Conservation (phyloP, 2,888 invertebrate species). For the Scelioninae gen. 1 region DNA sequence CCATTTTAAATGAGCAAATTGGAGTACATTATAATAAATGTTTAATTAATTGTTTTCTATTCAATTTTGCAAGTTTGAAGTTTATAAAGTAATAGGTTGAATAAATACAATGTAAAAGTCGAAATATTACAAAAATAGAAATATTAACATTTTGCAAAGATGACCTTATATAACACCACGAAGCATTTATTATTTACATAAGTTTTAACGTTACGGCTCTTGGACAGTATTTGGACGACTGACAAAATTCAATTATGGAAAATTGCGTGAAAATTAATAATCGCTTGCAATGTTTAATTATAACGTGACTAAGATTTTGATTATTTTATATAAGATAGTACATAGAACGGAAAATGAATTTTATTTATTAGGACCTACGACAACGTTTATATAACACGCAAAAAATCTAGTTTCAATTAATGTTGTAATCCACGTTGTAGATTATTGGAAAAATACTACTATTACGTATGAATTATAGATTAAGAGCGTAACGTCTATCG, state of each 20-base stretch:
- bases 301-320: conserved; percentile 7
- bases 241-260: conserved; percentile 22
- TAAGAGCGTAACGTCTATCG: neutral
- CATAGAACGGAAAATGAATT: neutral
- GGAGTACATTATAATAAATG: too few species aligned
- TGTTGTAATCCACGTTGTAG: neutral
- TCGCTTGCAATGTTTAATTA: conserved; percentile 4
- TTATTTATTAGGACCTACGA: conserved; percentile 9
- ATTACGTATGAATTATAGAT: neutral
- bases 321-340: neutral
- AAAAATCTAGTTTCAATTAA: neutral
- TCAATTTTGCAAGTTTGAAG: too few species aligned
- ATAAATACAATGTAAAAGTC: too few species aligned
- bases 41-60: too few species aligned
- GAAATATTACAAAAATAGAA: too few species aligned
- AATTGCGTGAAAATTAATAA: conserved; percentile 21
- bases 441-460: neutral
- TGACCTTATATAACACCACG: too few species aligned
- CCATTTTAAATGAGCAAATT: too few species aligned
- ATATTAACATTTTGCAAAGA: too few species aligned
- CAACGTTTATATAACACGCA: conserved; percentile 7
- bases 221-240: conserved; percentile 10
- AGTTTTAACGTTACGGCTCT: neutral
- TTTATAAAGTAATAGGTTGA: too few species aligned
- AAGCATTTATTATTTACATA: neutral